Base-by-base conservation (phyloP, 2,113 vertebrate genomes). In the Cepphus grylle region DNA sequence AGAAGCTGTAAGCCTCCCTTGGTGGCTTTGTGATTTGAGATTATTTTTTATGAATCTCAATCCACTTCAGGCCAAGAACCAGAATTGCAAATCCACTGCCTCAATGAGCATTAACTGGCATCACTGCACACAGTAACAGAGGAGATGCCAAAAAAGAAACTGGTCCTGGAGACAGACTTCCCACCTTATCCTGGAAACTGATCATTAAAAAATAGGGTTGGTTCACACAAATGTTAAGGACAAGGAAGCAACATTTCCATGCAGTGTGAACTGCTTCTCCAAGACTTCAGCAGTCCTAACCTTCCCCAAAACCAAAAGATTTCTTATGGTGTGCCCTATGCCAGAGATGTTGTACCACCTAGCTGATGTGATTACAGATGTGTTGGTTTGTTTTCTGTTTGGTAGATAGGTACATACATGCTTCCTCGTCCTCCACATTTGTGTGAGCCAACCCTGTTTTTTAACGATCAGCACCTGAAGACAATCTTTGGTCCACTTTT, bases 11-110 rank as follows among this genome's bases (percentile, higher is more conserved):
- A 96, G 72, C 76, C 71, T 95, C 94, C 90, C 89, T 93, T 88
- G 81, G 59, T 90, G 81, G 50, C 81, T 96, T 90, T 95, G 94
- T 97, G 91, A 95, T 96, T 95, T 90, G 81, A 96, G 91, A 93
- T 93, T 91, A 91, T 88, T 96, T 97, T 94, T 93, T 95, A 94
- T 90, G 84, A 96, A 95, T 96, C 72, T 94, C 78, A 91, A 91
- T 73, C 81, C 55, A 96, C 38, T 77, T 96, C 73, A 96, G 89
- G 71, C 81, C 91, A 93, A 97, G 81, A 93, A 90, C 63, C 63
- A 94, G 76, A 87, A 93, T 80, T 6, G 1, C 78, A 96, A 95
- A 96, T 95, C 87, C 78, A 71, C 89, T 94, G 91, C 91, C 58
- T 94, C 73, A 88, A 70, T 77, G 74, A 97, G 85, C 87, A 94